phyloP scores from a whole-genome alignment of 2,797 vertebrate species.

The Gambelia wislizenii region DNA sequence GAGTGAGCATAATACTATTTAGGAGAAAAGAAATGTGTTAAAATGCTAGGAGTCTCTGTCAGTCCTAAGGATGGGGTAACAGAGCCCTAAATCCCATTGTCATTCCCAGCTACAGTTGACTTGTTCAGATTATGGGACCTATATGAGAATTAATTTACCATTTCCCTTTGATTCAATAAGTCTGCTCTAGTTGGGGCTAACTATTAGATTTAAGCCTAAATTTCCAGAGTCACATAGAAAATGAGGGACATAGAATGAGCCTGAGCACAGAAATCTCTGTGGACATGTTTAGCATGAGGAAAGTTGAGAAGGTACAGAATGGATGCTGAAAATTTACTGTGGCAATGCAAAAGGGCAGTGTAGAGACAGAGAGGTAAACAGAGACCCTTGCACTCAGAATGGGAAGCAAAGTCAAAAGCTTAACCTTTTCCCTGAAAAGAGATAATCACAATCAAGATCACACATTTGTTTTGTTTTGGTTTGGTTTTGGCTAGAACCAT shows the following conservation, averaged over 20 bases:
- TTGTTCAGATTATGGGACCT: too few relatives aligned
- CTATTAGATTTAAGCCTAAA: too few relatives aligned
- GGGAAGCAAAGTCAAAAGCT: not conserved
- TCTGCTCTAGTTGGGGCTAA: too few relatives aligned
- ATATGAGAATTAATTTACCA: too few relatives aligned
- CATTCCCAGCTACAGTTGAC: not conserved
- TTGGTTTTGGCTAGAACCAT: too few relatives aligned
- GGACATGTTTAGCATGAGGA: not conserved
- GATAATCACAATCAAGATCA: not conserved
- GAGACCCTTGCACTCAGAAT: not conserved
- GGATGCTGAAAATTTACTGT: not conserved
- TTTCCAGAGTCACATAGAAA: not conserved
- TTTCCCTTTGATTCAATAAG: too few relatives aligned
- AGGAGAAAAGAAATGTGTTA: not conserved
- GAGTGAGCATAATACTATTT: not conserved
- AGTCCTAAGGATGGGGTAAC: not conserved
- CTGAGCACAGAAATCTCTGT: not conserved
- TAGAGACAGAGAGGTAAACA: too few relatives aligned
- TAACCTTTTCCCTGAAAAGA: not conserved
- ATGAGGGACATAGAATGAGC: too few relatives aligned
- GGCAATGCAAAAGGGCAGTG: not conserved
- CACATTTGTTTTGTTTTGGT: not conserved
- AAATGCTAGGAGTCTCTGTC: conserved; percentile 16
- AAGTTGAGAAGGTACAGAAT: not conserved
- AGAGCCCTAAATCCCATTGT: not conserved